Evolutionary conservation across 2,888 invertebrate genomes (phyloP).

Genomic region (Pammene fasciana): DNA sequence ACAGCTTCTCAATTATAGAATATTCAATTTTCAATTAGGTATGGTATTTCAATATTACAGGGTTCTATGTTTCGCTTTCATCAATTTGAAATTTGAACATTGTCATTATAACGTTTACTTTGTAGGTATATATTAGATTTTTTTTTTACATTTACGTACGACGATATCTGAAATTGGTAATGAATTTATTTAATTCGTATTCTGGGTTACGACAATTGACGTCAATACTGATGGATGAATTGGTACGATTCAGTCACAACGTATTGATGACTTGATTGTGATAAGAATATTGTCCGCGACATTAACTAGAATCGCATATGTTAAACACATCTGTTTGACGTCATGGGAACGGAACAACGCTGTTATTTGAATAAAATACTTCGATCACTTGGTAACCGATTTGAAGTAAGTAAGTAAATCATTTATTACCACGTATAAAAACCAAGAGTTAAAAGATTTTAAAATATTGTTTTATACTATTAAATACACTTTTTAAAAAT

Average conservation of each 20-base stretch:
- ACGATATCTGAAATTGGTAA: conserved; percentile 5
- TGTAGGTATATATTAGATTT: no score
- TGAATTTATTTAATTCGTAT: conserved; percentile 20
- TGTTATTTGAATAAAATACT: conserved; percentile 1
- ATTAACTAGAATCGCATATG: conserved; percentile 4
- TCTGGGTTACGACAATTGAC: conserved; percentile 24
- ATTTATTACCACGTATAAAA: no score
- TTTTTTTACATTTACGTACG: neutral
- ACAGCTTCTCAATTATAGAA: no score
- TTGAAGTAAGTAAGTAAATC: neutral
- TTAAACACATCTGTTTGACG: conserved; percentile 21
- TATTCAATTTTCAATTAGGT: no score
- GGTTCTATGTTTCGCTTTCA: no score
- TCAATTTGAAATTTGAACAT: no score
- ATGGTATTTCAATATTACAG: no score
- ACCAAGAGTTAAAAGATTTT: no score
- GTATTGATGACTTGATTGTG: conserved; percentile 27
- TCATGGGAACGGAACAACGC: conserved; percentile 6
- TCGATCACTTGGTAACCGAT: neutral
- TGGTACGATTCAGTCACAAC: neutral
- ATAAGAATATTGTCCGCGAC: conserved; percentile 26
- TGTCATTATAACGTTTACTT: no score
- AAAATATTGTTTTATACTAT: no score
- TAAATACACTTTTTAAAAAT: no score
- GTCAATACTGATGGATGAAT: conserved; percentile 35